A percentile compares a stretch with the other conserved stretches of the same genome.
phyloP scores from a whole-genome alignment of 2,113 vertebrate genomes.

The Leptocoma aspasia region DNA sequence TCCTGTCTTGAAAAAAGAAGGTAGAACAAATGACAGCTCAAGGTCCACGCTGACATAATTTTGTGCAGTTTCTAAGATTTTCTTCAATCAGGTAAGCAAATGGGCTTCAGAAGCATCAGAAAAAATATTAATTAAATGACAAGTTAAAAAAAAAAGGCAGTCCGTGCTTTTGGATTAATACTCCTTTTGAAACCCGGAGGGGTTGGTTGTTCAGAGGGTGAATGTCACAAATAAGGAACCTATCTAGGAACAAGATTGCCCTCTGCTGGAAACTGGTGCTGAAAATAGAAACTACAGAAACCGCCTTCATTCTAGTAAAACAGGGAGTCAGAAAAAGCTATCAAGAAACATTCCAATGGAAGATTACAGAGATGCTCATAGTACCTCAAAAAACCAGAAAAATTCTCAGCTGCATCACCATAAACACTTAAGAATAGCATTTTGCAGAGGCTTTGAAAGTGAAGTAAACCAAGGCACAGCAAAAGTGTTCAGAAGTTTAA shows the following conservation, averaged over 20 bases:
- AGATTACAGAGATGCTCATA: neutral
- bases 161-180: neutral
- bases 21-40: neutral
- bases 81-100: neutral
- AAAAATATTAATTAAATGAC: neutral
- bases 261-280: constrained; percentile 44
- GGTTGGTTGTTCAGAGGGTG: neutral
- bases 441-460: neutral
- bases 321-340: neutral
- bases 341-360: neutral
- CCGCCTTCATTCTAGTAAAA: neutral
- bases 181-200: neutral
- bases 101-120: neutral
- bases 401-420: neutral
- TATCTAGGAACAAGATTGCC: constrained; percentile 41
- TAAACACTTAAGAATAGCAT: neutral
- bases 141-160: neutral
- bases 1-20: neutral
- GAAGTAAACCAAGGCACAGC: neutral
- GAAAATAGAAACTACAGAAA: neutral
- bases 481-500: neutral
- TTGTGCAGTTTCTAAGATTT: neutral
- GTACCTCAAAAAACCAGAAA: neutral
- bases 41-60: neutral
- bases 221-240: neutral